Evolutionary conservation across 2,797 vertebrate species (phyloP).

Genomic region (Garrulus glandarius): DNA sequence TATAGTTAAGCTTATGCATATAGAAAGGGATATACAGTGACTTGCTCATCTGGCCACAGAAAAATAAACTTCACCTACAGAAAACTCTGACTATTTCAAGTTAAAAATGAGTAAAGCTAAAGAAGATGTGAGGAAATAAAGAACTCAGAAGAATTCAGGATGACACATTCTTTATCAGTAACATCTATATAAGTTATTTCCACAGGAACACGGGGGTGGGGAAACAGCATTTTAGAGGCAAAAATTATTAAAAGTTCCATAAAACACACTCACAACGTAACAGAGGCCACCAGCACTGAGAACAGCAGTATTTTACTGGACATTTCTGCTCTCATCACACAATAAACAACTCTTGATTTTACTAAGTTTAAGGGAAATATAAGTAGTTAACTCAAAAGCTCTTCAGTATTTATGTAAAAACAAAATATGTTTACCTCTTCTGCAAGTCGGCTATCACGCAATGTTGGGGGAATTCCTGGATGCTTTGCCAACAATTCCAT

Average conservation of each 20-base stretch:
- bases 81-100: neutral
- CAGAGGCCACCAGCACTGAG: neutral
- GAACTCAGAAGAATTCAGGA: neutral
- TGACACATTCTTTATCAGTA: neutral
- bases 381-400: neutral
- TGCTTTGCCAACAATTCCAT: slow-evolving; percentile 93
- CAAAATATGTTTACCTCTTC: slow-evolving; percentile 84
- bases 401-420: neutral
- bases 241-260: neutral
- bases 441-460: slow-evolving; percentile 88
- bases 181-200: neutral
- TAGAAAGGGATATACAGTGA: neutral
- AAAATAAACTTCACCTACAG: neutral
- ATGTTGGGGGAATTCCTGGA: slow-evolving; percentile 91
- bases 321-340: neutral
- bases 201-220: neutral
- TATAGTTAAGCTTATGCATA: neutral
- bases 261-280: neutral
- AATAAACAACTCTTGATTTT: neutral
- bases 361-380: neutral
- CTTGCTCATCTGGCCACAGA: neutral
- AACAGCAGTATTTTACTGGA: neutral
- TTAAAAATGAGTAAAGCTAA: neutral
- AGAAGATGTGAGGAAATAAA: neutral
- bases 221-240: neutral